Evolutionary conservation across 2,888 invertebrate species (phyloP).

Genomic region (Agriopis aurantiaria): DNA sequence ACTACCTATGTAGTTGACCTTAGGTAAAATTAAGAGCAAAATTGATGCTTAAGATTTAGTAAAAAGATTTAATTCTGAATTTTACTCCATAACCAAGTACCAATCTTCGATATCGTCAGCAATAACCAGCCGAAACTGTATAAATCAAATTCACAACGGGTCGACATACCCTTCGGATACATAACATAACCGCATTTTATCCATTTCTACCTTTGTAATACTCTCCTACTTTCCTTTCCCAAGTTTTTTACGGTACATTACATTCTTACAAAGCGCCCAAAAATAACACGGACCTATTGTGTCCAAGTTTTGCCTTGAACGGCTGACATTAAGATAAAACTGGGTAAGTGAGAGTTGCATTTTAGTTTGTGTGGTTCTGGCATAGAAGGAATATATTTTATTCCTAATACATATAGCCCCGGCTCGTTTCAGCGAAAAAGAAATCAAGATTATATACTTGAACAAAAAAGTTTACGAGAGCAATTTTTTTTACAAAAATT

Average conservation of each 20-base stretch:
- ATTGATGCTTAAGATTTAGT: too few species aligned
- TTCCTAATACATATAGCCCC: too few species aligned
- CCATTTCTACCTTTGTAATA: slow-evolving; percentile 43
- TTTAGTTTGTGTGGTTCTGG: slow-evolving; percentile 9
- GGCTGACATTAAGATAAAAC: slow-evolving; percentile 31
- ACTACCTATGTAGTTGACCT: too few species aligned
- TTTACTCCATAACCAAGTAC: background rate
- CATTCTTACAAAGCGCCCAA: slow-evolving; percentile 44
- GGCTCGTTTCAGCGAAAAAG: too few species aligned
- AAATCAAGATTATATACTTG: too few species aligned
- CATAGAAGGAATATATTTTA: background rate
- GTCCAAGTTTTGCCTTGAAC: slow-evolving; percentile 34
- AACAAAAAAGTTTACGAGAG: too few species aligned
- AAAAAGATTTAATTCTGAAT: too few species aligned
- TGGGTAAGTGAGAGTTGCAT: slow-evolving; percentile 20
- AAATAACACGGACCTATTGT: slow-evolving; percentile 45
- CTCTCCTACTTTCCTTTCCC: slow-evolving; percentile 39
- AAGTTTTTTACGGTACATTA: slow-evolving; percentile 50
- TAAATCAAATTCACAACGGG: slow-evolving; percentile 26
- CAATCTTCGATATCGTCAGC: slow-evolving; percentile 5
- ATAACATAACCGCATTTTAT: slow-evolving; percentile 41
- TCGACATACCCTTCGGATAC: slow-evolving; percentile 26
- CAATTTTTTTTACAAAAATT: too few species aligned
- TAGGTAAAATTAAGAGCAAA: too few species aligned
- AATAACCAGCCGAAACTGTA: slow-evolving; percentile 17